phyloP scores from a whole-genome alignment of 2,888 invertebrate genomes.

The Pachycephus smyrnensis region DNA sequence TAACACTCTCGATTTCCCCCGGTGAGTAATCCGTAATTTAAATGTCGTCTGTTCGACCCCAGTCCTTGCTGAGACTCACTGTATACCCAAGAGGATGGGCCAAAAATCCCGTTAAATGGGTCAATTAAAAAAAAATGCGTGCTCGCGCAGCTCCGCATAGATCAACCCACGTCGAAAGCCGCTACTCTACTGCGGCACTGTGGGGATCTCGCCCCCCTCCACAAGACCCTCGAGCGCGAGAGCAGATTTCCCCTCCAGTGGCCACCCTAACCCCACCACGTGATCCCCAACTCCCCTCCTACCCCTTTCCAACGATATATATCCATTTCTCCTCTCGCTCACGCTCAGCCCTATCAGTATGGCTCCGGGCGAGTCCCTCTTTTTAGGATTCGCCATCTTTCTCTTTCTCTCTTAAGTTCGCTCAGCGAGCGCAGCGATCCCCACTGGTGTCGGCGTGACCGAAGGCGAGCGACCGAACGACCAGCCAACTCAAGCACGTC shows the following conservation, averaged over 20 bases:
- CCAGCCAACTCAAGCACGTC: constrained; percentile 52
- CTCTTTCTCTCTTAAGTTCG: constrained; percentile 1
- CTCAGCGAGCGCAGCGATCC: neutral
- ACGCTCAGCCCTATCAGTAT: constrained; percentile 19
- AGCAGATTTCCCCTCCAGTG: constrained; percentile 9
- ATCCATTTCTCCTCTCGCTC: constrained; percentile 20
- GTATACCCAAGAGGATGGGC: neutral
- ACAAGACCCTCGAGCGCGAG: constrained; percentile 21
- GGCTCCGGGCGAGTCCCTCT: constrained; percentile 22
- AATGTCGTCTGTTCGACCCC: neutral
- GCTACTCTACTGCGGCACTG: constrained; percentile 65
- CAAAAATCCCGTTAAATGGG: constrained; percentile 4
- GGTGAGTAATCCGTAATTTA: neutral
- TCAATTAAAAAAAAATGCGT: constrained; percentile 5
- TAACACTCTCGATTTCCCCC: neutral
- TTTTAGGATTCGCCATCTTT: constrained; percentile 26
- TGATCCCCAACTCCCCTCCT: constrained; percentile 24
- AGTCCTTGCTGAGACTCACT: neutral
- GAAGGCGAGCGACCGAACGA: constrained; percentile 48
- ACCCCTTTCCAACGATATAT: constrained; percentile 27
- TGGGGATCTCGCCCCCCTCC: constrained; percentile 43
- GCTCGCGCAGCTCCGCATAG: constrained; percentile 32
- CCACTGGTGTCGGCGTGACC: constrained; percentile 33
- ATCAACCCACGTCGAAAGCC: constrained; percentile 62
- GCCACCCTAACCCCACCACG: neutral